Conservation (phyloP, 2,113 vertebrate genomes). For the Barbus barbus region DNA sequence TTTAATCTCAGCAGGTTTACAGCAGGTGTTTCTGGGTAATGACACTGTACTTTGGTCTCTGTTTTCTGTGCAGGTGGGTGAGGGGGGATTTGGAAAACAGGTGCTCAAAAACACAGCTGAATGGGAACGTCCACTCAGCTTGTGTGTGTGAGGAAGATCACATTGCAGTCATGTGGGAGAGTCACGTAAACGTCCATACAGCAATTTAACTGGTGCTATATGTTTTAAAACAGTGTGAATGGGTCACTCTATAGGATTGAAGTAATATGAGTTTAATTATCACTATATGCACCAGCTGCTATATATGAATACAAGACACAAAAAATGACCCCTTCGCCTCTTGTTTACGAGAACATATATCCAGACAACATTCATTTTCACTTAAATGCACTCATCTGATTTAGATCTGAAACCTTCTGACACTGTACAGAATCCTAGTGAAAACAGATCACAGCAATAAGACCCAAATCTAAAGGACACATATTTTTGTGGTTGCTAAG, state of each 20-base stretch:
- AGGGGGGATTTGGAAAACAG: background rate
- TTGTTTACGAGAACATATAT: constrained; percentile 6
- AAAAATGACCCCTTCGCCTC: background rate
- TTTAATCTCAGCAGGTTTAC: constrained; percentile 24
- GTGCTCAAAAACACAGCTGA: constrained; percentile 27
- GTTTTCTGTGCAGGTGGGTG: constrained; percentile 11
- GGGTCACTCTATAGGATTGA: background rate
- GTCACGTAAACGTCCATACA: background rate
- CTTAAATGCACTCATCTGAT: constrained; percentile 26
- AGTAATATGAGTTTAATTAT: constrained; percentile 31
- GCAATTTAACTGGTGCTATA: background rate
- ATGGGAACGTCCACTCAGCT: background rate
- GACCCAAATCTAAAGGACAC: constrained; percentile 34
- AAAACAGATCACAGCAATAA: constrained; percentile 49
- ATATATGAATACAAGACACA: background rate
- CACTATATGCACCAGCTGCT: background rate
- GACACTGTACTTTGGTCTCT: constrained; percentile 18
- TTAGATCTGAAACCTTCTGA: constrained; percentile 29
- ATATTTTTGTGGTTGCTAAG: constrained; percentile 48
- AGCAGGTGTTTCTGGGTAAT: constrained; percentile 36
- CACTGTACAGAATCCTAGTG: constrained; percentile 12
- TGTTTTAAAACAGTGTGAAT: constrained; percentile 2
- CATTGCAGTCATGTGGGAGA: background rate
- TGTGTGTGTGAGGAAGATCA: background rate
- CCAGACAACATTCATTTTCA: constrained; percentile 1